Conservation (phyloP, 1,140 invertebrate species). For the Drosophila virilis region DNA sequence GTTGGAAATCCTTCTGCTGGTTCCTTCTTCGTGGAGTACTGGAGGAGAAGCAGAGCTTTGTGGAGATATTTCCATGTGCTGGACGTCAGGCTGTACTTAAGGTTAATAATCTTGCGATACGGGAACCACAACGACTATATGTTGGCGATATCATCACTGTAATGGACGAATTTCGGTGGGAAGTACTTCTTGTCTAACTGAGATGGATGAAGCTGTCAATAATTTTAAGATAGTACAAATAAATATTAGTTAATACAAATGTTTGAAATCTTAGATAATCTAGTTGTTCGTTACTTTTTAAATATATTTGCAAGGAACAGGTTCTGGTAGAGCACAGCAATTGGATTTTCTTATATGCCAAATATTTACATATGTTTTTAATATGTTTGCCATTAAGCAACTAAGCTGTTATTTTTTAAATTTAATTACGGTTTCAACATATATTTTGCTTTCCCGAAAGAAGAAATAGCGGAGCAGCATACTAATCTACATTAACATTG, state of each 20-base stretch:
- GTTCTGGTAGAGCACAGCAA: too few relatives aligned
- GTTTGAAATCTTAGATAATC: too few relatives aligned
- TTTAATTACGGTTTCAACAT: too few relatives aligned
- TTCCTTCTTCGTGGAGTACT: neutral
- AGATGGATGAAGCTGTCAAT: neutral
- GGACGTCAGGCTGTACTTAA: neutral
- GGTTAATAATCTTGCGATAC: neutral
- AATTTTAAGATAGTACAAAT: too few relatives aligned
- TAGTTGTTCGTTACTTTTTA: too few relatives aligned
- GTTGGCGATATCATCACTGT: neutral
- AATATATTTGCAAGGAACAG: too few relatives aligned
- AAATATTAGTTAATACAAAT: too few relatives aligned
- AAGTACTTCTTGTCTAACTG: neutral
- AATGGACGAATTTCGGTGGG: neutral
- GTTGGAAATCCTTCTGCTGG: slow-evolving; percentile 1
- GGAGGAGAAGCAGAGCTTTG: neutral
- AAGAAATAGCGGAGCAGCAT: neutral
- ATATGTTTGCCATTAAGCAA: too few relatives aligned
- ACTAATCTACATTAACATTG: neutral
- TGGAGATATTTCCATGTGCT: slow-evolving; percentile 1
- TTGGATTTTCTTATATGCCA: too few relatives aligned
- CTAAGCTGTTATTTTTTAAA: too few relatives aligned
- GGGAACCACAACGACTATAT: neutral
- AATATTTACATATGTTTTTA: too few relatives aligned
- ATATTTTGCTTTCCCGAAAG: too few relatives aligned